These are phyloP conservation scores for Leucoraja erinaceus DNA, from an alignment of 2,113 vertebrate species.

Conservation along the genomic window DNA sequence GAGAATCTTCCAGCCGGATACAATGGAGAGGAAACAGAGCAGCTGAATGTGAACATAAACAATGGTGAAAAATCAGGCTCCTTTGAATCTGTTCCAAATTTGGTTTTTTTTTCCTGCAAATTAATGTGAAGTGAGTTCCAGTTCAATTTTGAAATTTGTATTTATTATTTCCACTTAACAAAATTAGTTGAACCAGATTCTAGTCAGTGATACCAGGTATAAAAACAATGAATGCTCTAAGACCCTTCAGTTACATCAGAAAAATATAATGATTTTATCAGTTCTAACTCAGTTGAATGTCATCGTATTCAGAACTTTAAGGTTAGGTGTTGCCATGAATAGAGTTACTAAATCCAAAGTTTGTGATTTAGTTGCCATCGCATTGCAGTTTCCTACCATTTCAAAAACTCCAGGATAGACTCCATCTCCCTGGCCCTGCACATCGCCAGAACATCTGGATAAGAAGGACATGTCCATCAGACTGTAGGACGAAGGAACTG, in stretches of 20 bases:
- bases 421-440: too few species aligned
- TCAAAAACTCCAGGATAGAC: too few species aligned
- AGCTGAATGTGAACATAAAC: neutral
- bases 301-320: neutral
- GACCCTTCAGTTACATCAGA: neutral
- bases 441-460: too few species aligned
- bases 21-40: neutral
- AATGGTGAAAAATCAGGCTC: neutral
- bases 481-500: too few species aligned
- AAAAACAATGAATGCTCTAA: neutral
- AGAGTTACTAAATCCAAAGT: neutral
- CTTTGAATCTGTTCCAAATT: slow-evolving; percentile 15
- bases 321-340: neutral
- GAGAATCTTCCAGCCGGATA: neutral
- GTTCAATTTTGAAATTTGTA: neutral
- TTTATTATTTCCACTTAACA: neutral
- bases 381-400: too few species aligned
- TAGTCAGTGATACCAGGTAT: neutral
- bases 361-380: neutral
- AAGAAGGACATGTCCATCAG: too few species aligned
- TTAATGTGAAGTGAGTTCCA: neutral
- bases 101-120: neutral
- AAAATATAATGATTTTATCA: neutral
- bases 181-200: neutral
- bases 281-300: neutral